Conservation (phyloP, 2,888 invertebrate genomes). For the Amblyteles armatorius region DNA sequence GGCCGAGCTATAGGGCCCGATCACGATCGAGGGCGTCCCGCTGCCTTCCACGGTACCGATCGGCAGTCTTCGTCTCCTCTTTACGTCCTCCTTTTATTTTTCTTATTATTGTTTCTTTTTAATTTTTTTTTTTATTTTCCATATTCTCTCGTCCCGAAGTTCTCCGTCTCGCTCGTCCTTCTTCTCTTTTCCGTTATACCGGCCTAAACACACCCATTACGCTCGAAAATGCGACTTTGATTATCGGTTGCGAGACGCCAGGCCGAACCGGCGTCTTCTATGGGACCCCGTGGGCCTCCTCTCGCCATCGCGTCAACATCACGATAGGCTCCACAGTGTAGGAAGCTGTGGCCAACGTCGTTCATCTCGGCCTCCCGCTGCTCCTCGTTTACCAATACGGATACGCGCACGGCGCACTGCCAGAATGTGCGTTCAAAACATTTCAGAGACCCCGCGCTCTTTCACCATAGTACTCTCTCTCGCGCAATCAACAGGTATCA, state of each 20-base stretch:
- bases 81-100: conserved; percentile 29
- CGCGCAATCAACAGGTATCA: conserved; percentile 70
- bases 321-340: background rate
- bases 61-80: conserved; percentile 50
- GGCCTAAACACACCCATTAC: conserved; percentile 82
- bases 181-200: conserved; percentile 66
- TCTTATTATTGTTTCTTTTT: conserved; percentile 24
- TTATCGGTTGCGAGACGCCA: conserved; percentile 79
- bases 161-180: conserved; percentile 49
- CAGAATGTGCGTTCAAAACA: conserved; percentile 42
- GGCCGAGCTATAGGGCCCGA: conserved; percentile 73
- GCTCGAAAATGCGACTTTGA: conserved; percentile 84
- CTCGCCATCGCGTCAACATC: conserved; percentile 51
- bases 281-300: conserved; percentile 33
- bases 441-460: conserved; percentile 26
- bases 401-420: conserved; percentile 7
- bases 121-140: conserved; percentile 4
- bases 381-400: conserved; percentile 25
- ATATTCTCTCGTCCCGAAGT: conserved; percentile 23
- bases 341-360: conserved; percentile 22
- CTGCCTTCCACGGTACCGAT: conserved; percentile 67
- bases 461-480: conserved; percentile 37
- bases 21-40: conserved; percentile 78
- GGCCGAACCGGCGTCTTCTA: conserved; percentile 62
- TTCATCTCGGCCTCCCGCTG: conserved; percentile 29